Evolutionary conservation across 1,140 invertebrate species (phyloP), one percentile per base, ranked within the genome.

Genomic region (Drosophila tsacasi): DNA sequence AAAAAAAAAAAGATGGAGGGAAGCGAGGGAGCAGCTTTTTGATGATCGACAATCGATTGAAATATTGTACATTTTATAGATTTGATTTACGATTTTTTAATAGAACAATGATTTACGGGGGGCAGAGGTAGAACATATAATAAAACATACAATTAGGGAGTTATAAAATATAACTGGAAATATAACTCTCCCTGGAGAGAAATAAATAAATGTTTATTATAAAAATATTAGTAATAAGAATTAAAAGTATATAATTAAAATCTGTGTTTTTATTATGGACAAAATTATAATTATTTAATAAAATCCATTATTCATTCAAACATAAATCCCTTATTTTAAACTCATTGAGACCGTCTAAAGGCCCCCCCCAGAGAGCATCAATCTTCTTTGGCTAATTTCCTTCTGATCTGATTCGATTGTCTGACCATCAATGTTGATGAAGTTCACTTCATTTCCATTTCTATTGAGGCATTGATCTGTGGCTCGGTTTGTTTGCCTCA

Each of bases 381-480:
- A 71, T 68, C 54, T 60, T 60, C 21, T 37, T 60, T 59, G 21
- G 32, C 50, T 57, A 54, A 69, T 72, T 47, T 52, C 25, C 7
- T 37, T 69, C 10, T 23, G 50, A 46, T 72, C 49, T 47, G 39
- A 15, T 35, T 44, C 49, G 40, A 71, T 69, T 69, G 37, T 54
- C 49, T 49, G 23, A 23, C 52, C 37, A 49, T 73, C 71, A 37
- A 61, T 21, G 54, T 21, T 42, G 30, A 67, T 68, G 47, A 59
- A 71, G 82, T 72, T 87, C 60, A 67, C 76, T 80, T 81, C 60
- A 84, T 84, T 81, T 84, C 30, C 50, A 47, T 71, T 76, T 80
- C 63, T 50, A 65, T 72, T 78, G 67, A 74, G 65, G 72, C 75
- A 81, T 68, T 65, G 66, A 83, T 77, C 59, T 54, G 27, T 27